A percentile compares a stretch with the other conserved stretches of the same genome.
These are phyloP conservation scores for Artibeus lituratus DNA, from an alignment of 2,797 vertebrate species.

Conservation along the genomic window DNA sequence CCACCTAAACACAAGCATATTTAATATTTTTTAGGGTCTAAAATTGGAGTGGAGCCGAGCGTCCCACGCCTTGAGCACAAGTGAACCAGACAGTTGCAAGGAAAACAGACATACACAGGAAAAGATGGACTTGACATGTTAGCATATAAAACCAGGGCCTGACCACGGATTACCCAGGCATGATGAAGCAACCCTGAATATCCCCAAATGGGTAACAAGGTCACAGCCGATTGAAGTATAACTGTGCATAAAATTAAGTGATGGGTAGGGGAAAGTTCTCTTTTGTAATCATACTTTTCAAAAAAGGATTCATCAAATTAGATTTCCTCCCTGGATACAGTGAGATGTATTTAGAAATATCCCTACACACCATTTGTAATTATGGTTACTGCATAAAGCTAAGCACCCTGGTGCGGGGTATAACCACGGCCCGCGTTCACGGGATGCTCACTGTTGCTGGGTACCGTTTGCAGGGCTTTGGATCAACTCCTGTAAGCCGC, in stretches of 20 bases:
- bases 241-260: not conserved
- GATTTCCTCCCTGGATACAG: not conserved
- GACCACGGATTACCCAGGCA: not conserved
- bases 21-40: constrained; percentile 41
- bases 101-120: not conserved
- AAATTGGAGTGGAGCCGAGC: constrained; percentile 24
- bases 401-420: not conserved
- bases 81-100: not conserved
- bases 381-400: not conserved
- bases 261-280: not conserved
- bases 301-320: not conserved
- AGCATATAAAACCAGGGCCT: not conserved
- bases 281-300: not conserved
- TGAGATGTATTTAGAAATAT: not conserved
- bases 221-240: not conserved
- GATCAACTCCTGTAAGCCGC: not conserved
- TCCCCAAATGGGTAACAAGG: not conserved
- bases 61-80: not conserved
- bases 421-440: not conserved
- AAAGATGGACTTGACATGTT: constrained; percentile 13
- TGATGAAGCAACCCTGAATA: not conserved
- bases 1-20: constrained; percentile 86
- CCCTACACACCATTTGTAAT: not conserved
- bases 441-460: not conserved
- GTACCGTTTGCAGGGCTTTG: not conserved